Evolutionary conservation across 2,888 invertebrate species (phyloP).

Genomic region (Leptinotarsa peninsularis): DNA sequence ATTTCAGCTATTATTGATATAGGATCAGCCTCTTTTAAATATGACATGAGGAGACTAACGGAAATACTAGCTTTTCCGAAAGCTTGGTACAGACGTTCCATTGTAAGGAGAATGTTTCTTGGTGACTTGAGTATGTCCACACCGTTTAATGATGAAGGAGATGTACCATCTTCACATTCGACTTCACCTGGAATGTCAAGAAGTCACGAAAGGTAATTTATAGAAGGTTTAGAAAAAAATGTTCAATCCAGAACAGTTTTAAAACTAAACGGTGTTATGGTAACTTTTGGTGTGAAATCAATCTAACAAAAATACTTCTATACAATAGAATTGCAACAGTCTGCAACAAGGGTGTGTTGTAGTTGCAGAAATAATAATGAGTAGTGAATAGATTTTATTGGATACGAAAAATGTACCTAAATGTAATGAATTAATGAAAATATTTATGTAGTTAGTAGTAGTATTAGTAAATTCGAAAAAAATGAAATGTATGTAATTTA

Average conservation of each 20-base stretch:
- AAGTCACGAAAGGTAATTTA: conserved; percentile 52
- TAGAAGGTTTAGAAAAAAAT: too few species aligned
- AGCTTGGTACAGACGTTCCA: conserved; percentile 97
- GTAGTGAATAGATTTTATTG: too few species aligned
- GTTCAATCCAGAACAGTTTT: neutral
- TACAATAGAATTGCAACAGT: too few species aligned
- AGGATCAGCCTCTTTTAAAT: conserved; percentile 96
- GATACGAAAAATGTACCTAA: too few species aligned
- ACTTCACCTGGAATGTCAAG: conserved; percentile 52
- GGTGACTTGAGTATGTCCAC: conserved; percentile 85
- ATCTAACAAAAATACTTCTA: too few species aligned
- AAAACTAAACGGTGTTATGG: neutral
- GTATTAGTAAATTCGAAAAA: too few species aligned
- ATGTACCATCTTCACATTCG: conserved; percentile 46
- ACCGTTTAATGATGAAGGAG: conserved; percentile 61
- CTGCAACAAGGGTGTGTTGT: too few species aligned
- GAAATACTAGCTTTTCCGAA: conserved; percentile 98
- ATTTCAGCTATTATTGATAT: conserved; percentile 89
- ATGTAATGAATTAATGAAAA: too few species aligned
- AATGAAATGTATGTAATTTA: too few species aligned
- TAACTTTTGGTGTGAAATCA: too few species aligned
- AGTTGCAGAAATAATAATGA: too few species aligned
- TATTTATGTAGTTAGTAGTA: too few species aligned
- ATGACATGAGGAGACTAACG: conserved; percentile 96
- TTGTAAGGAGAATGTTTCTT: conserved; percentile 91